Conservation (phyloP, 2,113 vertebrate species). For the Misgurnus anguillicaudatus region DNA sequence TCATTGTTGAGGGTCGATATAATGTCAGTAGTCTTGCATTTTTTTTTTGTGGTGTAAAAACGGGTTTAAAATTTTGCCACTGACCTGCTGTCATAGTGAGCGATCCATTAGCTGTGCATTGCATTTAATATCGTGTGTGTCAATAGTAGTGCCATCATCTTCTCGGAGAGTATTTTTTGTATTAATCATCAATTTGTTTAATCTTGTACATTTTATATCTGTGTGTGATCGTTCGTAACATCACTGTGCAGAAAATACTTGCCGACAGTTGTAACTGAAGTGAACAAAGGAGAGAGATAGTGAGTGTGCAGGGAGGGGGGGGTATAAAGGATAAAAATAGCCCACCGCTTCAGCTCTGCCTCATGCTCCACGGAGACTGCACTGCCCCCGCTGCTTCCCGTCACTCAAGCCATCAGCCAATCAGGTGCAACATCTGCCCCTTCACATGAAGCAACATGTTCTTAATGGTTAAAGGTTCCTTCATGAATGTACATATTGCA, state of each 20-base stretch:
- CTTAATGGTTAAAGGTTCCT: constrained; percentile 47
- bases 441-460: constrained; percentile 53
- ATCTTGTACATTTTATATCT: neutral
- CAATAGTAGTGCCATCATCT: neutral
- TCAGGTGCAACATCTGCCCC: constrained; percentile 57
- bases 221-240: neutral
- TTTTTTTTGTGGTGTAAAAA: neutral
- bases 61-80: neutral
- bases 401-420: constrained; percentile 47
- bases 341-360: constrained; percentile 57
- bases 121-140: neutral
- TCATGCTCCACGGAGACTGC: constrained; percentile 53
- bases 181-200: neutral
- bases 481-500: constrained; percentile 21
- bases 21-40: neutral
- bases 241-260: constrained; percentile 60
- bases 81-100: neutral
- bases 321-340: constrained; percentile 71
- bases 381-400: constrained; percentile 53
- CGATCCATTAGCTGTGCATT: neutral
- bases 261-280: constrained; percentile 47
- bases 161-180: neutral
- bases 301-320: constrained; percentile 54
- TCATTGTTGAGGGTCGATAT: neutral
- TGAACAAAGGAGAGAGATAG: constrained; percentile 65